Evolutionary conservation across 2,113 vertebrate species (phyloP).

Genomic region (Tachysurus fulvidraco): DNA sequence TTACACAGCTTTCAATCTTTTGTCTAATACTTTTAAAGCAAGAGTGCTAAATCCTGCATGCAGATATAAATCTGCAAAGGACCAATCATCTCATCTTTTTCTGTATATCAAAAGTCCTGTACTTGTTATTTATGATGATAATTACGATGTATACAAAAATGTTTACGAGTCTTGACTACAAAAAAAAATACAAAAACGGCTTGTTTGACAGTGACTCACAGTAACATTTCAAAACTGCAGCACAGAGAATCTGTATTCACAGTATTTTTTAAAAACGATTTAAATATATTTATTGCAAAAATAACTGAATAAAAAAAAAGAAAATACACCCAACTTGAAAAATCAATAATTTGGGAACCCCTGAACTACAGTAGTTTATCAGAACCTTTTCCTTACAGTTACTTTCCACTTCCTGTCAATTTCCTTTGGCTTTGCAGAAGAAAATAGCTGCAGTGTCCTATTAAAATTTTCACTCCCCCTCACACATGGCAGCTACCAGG

Average conservation of each 20-base stretch:
- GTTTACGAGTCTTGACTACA: background rate
- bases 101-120: background rate
- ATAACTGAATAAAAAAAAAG: background rate
- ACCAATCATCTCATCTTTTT: background rate
- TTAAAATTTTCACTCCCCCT: conserved; percentile 22
- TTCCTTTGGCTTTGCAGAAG: conserved; percentile 4
- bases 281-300: background rate
- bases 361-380: background rate
- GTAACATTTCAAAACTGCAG: background rate
- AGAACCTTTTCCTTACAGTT: background rate
- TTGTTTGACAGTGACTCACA: background rate
- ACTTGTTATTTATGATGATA: background rate
- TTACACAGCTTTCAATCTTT: no score
- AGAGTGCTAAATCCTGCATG: background rate
- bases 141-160: no score
- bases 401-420: background rate
- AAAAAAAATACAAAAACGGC: background rate
- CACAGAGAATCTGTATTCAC: background rate
- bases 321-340: background rate
- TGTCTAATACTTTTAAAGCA: background rate
- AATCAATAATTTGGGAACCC: background rate
- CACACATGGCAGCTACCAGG: conserved; percentile 20
- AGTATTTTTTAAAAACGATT: background rate
- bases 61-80: background rate
- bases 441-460: conserved; percentile 7